phyloP scores from a whole-genome alignment of 2,113 vertebrate genomes.

The Menura novaehollandiae region DNA sequence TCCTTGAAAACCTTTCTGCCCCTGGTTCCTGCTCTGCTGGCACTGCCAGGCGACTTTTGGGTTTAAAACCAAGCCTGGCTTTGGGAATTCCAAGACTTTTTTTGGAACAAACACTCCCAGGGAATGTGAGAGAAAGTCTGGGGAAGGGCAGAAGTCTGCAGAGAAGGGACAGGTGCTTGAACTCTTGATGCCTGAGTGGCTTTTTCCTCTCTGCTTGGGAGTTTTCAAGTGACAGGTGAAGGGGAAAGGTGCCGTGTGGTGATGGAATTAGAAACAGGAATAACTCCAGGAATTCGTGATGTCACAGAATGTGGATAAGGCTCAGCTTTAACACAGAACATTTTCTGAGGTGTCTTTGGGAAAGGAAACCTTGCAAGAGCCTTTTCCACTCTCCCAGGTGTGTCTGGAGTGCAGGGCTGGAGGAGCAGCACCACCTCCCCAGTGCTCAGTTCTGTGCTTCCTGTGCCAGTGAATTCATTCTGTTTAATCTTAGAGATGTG shows the following conservation, averaged over 20 bases:
- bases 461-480: neutral
- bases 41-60: neutral
- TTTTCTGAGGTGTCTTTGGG: neutral
- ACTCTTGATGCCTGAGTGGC: accelerated
- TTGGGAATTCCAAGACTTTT: neutral
- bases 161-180: neutral
- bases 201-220: neutral
- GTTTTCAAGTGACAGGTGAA: neutral
- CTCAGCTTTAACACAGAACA: accelerated
- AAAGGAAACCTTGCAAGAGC: neutral
- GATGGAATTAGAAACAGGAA: accelerated
- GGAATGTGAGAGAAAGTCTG: neutral
- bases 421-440: accelerated
- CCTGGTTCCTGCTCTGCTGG: neutral
- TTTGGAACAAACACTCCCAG: accelerated
- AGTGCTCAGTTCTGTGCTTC: accelerated
- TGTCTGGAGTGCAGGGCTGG: neutral
- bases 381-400: neutral
- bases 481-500: neutral
- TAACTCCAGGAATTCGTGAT: neutral
- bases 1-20: accelerated
- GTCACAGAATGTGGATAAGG: neutral
- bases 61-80: neutral
- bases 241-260: accelerated
- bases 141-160: neutral